Evolutionary conservation across 1,140 invertebrate genomes (phyloP).

Genomic region (Zaprionus africanus): DNA sequence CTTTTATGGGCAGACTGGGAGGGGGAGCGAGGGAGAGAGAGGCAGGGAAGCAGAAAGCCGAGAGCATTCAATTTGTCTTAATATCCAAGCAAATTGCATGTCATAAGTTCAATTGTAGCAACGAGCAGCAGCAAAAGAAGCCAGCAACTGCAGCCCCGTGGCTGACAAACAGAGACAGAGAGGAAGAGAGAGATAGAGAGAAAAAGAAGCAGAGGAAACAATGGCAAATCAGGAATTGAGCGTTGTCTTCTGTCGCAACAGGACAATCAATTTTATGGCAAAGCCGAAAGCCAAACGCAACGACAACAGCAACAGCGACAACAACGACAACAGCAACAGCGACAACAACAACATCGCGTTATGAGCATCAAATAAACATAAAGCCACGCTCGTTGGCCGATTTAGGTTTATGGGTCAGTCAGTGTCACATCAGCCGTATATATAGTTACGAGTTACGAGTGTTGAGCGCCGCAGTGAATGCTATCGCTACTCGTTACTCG

Average conservation of each 20-base stretch:
- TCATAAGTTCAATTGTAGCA: slow-evolving; percentile 57
- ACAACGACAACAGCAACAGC: not conserved
- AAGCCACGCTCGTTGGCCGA: slow-evolving; percentile 46
- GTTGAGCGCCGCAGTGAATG: slow-evolving; percentile 22
- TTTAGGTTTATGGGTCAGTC: slow-evolving; percentile 59
- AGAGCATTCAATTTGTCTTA: slow-evolving; percentile 64
- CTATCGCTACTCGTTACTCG: slow-evolving; percentile 26
- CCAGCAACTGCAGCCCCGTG: slow-evolving; percentile 10
- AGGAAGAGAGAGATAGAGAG: not conserved
- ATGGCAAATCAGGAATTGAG: slow-evolving; percentile 39
- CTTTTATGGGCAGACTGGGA: slow-evolving; percentile 38
- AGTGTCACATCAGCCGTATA: slow-evolving; percentile 50
- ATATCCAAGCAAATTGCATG: slow-evolving; percentile 60
- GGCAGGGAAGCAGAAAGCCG: slow-evolving; percentile 3
- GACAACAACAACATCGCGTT: slow-evolving; percentile 30
- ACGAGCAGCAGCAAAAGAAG: slow-evolving; percentile 32
- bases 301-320: slow-evolving; percentile 6
- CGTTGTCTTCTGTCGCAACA: slow-evolving; percentile 22
- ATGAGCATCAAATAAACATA: slow-evolving; percentile 68
- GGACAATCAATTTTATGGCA: slow-evolving; percentile 65
- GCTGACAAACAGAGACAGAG: not conserved
- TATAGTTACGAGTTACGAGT: slow-evolving; percentile 38
- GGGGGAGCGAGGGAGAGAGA: not conserved
- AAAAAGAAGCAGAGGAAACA: slow-evolving; percentile 14
- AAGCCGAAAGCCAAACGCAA: slow-evolving; percentile 25